Conservation (phyloP, 1,140 invertebrate species). For the Lepidotrigona ventralis region DNA sequence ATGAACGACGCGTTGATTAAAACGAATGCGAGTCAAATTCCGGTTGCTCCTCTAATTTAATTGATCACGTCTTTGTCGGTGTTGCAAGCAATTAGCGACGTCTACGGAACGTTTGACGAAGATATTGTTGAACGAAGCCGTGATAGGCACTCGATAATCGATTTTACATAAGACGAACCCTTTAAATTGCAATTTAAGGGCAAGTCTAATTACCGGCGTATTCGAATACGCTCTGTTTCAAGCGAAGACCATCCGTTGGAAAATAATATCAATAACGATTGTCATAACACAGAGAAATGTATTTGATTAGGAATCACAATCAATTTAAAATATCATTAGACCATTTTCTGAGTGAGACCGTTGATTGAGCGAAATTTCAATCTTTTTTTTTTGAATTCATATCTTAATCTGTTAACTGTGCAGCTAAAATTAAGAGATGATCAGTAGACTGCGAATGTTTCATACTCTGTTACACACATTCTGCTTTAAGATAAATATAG, state of each 20-base stretch:
- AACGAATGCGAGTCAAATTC: background rate
- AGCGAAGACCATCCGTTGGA: background rate
- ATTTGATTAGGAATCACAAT: background rate
- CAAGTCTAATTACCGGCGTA: background rate
- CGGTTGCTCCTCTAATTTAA: background rate
- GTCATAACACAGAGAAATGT: too few relatives aligned
- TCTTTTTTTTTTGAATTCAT: too few relatives aligned
- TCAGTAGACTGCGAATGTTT: too few relatives aligned
- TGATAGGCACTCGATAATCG: conserved; percentile 1
- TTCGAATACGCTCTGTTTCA: background rate
- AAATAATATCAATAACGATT: background rate
- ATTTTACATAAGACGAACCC: background rate
- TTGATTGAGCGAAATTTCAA: background rate
- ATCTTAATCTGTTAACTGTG: too few relatives aligned
- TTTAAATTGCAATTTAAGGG: background rate
- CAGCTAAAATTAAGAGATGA: too few relatives aligned
- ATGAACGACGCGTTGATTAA: background rate
- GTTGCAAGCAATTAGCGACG: background rate
- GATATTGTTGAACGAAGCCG: background rate
- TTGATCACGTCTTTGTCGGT: background rate
- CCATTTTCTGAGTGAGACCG: background rate
- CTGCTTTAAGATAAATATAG: too few relatives aligned
- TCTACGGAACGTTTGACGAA: background rate
- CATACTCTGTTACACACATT: too few relatives aligned
- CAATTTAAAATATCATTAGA: background rate